Conservation (phyloP, 1,140 invertebrate species). For the Chrysopa pallens region DNA sequence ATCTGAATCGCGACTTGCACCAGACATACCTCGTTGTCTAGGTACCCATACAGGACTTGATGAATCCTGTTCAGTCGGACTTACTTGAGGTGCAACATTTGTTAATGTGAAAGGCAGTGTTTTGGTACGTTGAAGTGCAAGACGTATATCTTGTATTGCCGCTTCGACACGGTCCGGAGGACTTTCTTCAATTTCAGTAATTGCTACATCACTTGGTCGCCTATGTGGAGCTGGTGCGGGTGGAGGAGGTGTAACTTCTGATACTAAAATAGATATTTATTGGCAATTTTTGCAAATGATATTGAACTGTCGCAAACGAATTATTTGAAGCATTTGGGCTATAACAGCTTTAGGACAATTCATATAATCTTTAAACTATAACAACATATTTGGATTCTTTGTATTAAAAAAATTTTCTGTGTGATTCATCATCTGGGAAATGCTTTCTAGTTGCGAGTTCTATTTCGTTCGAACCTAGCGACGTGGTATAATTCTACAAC, state of each 20-base stretch:
- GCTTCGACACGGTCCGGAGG: slow-evolving; percentile 37
- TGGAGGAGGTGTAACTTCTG: slow-evolving; percentile 38
- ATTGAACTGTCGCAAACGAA: too few species aligned
- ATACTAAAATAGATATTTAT: neutral
- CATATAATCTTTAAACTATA: too few species aligned
- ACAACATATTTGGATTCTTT: too few species aligned
- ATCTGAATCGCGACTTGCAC: slow-evolving; percentile 21
- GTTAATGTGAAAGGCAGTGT: slow-evolving; percentile 29
- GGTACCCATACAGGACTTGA: slow-evolving; percentile 44
- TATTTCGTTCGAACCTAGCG: too few species aligned
- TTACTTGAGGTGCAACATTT: slow-evolving; percentile 15
- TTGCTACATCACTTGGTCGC: slow-evolving; percentile 23
- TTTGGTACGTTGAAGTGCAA: slow-evolving; percentile 60
- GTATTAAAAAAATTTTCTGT: too few species aligned
- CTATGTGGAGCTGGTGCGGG: slow-evolving; percentile 43
- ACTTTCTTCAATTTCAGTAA: slow-evolving; percentile 18
- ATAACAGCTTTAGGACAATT: too few species aligned
- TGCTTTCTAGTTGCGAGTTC: too few species aligned
- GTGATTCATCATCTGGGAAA: too few species aligned
- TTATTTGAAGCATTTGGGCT: too few species aligned
- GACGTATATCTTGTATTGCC: slow-evolving; percentile 63
- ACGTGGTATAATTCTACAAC: too few species aligned
- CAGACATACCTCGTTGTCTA: slow-evolving; percentile 23
- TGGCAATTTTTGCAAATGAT: too few species aligned
- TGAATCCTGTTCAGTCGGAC: slow-evolving; percentile 19